These are phyloP conservation scores for Phoebastria nigripes DNA, from an alignment of 2,797 vertebrate genomes.

Conservation along the genomic window DNA sequence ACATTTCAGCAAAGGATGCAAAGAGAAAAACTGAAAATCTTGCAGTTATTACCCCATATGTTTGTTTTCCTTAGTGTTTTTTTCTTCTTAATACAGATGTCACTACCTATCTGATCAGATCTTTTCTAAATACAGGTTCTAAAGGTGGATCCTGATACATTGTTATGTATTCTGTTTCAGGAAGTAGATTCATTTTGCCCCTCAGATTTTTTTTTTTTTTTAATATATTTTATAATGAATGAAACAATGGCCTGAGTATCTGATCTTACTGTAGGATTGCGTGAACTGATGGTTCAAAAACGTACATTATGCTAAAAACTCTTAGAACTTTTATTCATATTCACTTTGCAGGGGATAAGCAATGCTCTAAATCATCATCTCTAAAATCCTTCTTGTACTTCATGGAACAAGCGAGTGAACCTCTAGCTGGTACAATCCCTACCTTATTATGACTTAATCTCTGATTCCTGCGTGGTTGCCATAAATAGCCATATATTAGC, in stretches of 20 bases:
- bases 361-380: not conserved
- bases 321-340: not conserved
- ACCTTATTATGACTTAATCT: constrained; percentile 47
- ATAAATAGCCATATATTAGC: constrained; percentile 43
- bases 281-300: not conserved
- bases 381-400: not conserved
- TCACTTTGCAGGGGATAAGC: not conserved
- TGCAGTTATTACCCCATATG: not conserved
- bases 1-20: not conserved
- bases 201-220: not conserved
- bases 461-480: constrained; percentile 12
- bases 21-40: not conserved
- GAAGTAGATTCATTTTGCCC: not conserved
- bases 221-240: not conserved
- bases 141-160: not conserved
- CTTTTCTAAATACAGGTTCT: not conserved
- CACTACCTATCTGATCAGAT: not conserved
- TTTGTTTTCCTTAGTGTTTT: not conserved
- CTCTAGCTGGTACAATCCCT: constrained; percentile 11
- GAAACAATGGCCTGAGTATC: not conserved
- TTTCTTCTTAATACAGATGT: not conserved
- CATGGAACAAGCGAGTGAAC: not conserved
- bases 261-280: not conserved
- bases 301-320: not conserved
- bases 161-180: not conserved